Evolutionary conservation across 2,797 vertebrate species (phyloP).

Genomic region (Chrosomus eos): DNA sequence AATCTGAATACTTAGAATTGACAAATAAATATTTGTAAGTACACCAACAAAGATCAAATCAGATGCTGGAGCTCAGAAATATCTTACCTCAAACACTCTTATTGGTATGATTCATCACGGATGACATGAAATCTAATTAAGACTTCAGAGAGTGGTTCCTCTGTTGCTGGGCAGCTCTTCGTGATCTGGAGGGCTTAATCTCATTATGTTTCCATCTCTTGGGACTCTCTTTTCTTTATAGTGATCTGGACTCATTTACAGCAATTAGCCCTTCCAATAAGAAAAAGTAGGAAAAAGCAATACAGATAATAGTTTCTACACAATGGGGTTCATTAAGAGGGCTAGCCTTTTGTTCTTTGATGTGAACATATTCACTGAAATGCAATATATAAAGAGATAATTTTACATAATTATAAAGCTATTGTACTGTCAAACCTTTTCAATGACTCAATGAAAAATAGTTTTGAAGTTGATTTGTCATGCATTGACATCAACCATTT

Average conservation of each 20-base stretch:
- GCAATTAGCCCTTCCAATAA: conserved; percentile 10
- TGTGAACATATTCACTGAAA: conserved; percentile 2
- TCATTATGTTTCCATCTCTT: conserved; percentile 42
- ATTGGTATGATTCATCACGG: neutral
- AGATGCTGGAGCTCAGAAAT: neutral
- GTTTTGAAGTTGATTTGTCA: conserved; percentile 10
- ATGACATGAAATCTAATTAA: conserved; percentile 45
- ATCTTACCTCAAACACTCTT: conserved; percentile 15
- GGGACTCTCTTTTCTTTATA: conserved; percentile 22
- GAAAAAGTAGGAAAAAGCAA: conserved; percentile 4
- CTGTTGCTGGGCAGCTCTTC: conserved; percentile 42
- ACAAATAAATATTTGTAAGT: neutral
- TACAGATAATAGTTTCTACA: conserved; percentile 27
- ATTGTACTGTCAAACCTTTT: conserved; percentile 12
- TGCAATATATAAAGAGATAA: neutral
- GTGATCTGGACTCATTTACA: conserved; percentile 15
- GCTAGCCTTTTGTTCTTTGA: conserved; percentile 4
- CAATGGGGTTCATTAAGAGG: conserved; percentile 11
- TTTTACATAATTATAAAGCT: conserved; percentile 18
- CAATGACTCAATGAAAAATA: neutral
- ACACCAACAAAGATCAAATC: neutral
- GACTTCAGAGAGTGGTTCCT: conserved; percentile 2
- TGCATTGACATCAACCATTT: neutral
- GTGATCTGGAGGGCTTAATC: conserved; percentile 18
- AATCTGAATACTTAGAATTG: neutral